Conservation (phyloP, 1,140 invertebrate genomes). For the Camponotus vicinus region DNA sequence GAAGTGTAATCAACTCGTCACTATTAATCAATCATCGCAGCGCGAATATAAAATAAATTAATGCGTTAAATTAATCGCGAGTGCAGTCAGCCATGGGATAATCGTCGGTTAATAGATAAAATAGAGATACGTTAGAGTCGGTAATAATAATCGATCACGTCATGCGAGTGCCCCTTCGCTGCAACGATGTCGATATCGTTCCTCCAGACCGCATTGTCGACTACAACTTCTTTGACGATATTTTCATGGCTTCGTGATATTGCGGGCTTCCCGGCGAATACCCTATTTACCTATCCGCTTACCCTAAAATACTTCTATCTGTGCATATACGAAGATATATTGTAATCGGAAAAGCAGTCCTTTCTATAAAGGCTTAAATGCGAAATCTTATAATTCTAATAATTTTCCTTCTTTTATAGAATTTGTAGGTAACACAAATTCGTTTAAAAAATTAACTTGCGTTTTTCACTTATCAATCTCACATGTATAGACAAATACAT, state of each 20-base stretch:
- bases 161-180: conserved; percentile 59
- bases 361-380: not conserved
- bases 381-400: not conserved
- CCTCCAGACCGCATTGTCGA: conserved; percentile 58
- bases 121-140: not conserved
- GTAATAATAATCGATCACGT: conserved; percentile 22
- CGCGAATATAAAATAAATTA: conserved; percentile 45
- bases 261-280: conserved; percentile 73
- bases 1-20: conserved; percentile 52
- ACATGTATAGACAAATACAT: not conserved
- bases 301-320: conserved; percentile 66
- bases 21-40: conserved; percentile 48
- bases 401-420: not conserved
- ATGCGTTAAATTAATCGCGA: conserved; percentile 51
- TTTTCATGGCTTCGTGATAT: conserved; percentile 69
- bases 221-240: conserved; percentile 70
- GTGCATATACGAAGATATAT: conserved; percentile 15
- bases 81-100: not conserved
- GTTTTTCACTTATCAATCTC: not conserved
- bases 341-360: conserved; percentile 9
- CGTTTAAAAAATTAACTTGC: not conserved
- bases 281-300: conserved; percentile 71
- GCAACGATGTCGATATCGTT: conserved; percentile 63
- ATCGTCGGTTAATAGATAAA: conserved; percentile 7
- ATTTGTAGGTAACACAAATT: not conserved